Conservation (phyloP, 2,797 vertebrate species). For the Simalia tracyae region DNA sequence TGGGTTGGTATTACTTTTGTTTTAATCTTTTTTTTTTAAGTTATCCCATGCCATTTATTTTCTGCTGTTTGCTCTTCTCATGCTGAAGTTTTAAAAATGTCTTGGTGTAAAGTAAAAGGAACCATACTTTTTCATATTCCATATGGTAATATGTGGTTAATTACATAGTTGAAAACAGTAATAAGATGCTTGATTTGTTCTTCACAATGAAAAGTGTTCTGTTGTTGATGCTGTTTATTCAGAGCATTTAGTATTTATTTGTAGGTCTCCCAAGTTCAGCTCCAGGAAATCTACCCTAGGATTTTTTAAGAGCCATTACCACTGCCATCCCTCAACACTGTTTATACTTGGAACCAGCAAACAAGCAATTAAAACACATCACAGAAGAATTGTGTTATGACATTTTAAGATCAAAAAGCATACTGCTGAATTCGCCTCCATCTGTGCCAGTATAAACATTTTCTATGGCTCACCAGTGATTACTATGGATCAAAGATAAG, state of each 20-base stretch:
- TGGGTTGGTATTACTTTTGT: background rate
- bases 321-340: background rate
- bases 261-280: background rate
- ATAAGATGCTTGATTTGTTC: background rate
- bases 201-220: background rate
- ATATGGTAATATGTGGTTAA: background rate
- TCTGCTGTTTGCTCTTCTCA: background rate
- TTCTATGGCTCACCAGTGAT: background rate
- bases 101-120: rapidly evolving
- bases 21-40: background rate
- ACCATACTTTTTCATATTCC: background rate
- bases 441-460: background rate
- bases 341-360: rapidly evolving
- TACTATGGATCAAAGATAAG: background rate
- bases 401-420: background rate
- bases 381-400: conserved; percentile 16
- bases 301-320: background rate
- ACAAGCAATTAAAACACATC: background rate
- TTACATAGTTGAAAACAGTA: background rate
- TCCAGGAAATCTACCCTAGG: background rate
- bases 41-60: background rate
- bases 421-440: background rate
- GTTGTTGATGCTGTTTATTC: conserved; percentile 1
- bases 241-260: background rate
- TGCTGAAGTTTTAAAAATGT: rapidly evolving